Conservation (phyloP, 2,113 vertebrate genomes). For the Malurus cyaneus region DNA sequence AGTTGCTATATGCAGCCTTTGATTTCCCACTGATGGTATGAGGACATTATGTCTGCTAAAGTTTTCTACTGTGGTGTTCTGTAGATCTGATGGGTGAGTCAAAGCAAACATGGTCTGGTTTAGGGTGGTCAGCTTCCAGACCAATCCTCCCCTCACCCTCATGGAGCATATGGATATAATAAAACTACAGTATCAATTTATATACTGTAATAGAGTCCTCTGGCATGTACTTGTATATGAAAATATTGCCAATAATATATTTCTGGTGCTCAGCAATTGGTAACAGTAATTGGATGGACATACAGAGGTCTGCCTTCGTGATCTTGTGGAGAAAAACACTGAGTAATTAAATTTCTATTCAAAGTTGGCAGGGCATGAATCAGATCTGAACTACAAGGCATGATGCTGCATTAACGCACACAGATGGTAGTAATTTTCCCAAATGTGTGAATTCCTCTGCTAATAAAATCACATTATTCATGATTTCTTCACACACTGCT, state of each 20-base stretch:
- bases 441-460: slow-evolving; percentile 1
- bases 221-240: not conserved
- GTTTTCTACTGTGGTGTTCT: not conserved
- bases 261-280: not conserved
- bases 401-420: not conserved
- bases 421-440: slow-evolving; percentile 11
- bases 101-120: not conserved
- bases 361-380: not conserved
- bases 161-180: not conserved
- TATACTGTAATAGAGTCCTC: not conserved
- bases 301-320: not conserved
- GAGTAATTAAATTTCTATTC: not conserved
- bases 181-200: not conserved
- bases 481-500: slow-evolving; percentile 10
- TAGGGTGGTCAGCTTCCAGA: not conserved
- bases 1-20: not conserved
- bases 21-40: not conserved
- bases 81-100: not conserved
- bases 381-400: not conserved
- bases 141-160: not conserved
- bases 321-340: not conserved
- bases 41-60: not conserved
- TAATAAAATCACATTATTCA: slow-evolving; percentile 24
- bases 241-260: not conserved
- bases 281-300: not conserved